phyloP scores from a whole-genome alignment of 2,888 invertebrate genomes.

The Drosophila imparisetae region DNA sequence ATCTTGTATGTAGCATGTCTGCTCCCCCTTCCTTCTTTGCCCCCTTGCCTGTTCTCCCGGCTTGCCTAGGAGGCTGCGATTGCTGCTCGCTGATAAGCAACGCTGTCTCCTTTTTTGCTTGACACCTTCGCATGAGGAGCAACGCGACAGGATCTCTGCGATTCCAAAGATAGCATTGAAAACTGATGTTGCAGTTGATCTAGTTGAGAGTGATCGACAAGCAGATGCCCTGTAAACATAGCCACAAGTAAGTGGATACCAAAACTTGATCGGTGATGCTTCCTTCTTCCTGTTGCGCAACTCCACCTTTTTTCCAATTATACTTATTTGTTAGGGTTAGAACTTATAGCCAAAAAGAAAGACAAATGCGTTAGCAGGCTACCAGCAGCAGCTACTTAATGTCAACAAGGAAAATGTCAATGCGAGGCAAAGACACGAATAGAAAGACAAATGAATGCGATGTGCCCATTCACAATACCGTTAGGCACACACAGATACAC shows the following conservation, averaged over 20 bases:
- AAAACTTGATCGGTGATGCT: neutral
- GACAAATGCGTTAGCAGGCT: constrained; percentile 40
- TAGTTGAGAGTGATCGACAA: neutral
- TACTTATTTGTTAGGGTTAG: neutral
- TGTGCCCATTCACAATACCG: constrained; percentile 65
- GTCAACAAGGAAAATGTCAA: constrained; percentile 36
- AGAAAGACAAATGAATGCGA: constrained; percentile 8
- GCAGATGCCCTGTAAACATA: neutral
- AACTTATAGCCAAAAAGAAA: neutral
- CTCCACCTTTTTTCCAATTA: neutral
- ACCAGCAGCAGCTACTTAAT: constrained; percentile 50
- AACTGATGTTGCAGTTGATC: neutral
- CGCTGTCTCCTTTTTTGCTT: constrained; percentile 11
- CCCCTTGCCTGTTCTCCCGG: neutral
- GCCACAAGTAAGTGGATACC: neutral
- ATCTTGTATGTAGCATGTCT: constrained; percentile 49
- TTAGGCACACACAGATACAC: constrained; percentile 40
- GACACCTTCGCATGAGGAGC: constrained; percentile 27
- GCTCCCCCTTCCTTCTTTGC: neutral
- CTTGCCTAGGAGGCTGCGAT: constrained; percentile 28
- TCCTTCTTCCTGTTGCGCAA: neutral
- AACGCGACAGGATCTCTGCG: constrained; percentile 32
- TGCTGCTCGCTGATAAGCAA: constrained; percentile 34
- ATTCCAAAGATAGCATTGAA: constrained; percentile 40
- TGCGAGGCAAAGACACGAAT: constrained; percentile 17